These are phyloP conservation scores for Macroglossus sobrinus DNA, from an alignment of 2,113 vertebrate genomes.

Conservation along the genomic window DNA sequence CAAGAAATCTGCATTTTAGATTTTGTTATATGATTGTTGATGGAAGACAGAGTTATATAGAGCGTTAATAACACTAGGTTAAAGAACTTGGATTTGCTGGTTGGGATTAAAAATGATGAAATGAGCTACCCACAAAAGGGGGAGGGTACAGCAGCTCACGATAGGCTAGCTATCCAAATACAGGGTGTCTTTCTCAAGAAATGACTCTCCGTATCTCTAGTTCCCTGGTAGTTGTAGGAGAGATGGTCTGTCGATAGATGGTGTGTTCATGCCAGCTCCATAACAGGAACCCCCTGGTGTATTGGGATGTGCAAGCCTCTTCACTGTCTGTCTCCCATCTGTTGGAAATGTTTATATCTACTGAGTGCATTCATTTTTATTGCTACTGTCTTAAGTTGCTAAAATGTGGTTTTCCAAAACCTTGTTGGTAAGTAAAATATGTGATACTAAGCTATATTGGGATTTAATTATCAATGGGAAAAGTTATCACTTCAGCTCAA, in stretches of 20 bases:
- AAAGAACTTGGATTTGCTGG: neutral
- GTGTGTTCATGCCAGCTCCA: neutral
- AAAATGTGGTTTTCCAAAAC: conserved; percentile 73
- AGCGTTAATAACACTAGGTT: neutral
- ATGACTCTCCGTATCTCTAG: neutral
- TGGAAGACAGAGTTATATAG: neutral
- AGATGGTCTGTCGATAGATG: neutral
- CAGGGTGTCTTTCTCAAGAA: neutral
- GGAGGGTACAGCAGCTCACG: neutral
- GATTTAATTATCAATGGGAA: conserved; percentile 73
- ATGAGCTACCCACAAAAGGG: neutral
- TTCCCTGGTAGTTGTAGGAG: neutral
- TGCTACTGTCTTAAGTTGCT: conserved; percentile 42
- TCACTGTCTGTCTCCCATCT: neutral
- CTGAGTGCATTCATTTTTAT: conserved; percentile 63
- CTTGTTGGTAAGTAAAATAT: conserved; percentile 69
- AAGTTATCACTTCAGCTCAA: conserved; percentile 49
- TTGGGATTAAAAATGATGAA: neutral
- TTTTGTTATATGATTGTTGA: neutral
- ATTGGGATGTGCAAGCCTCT: neutral
- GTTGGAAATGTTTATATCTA: neutral
- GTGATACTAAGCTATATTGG: neutral
- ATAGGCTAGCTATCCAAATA: neutral
- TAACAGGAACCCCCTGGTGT: neutral
- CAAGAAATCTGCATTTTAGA: neutral